Conservation (phyloP, 2,797 vertebrate genomes). For the Myioborus miniatus region DNA sequence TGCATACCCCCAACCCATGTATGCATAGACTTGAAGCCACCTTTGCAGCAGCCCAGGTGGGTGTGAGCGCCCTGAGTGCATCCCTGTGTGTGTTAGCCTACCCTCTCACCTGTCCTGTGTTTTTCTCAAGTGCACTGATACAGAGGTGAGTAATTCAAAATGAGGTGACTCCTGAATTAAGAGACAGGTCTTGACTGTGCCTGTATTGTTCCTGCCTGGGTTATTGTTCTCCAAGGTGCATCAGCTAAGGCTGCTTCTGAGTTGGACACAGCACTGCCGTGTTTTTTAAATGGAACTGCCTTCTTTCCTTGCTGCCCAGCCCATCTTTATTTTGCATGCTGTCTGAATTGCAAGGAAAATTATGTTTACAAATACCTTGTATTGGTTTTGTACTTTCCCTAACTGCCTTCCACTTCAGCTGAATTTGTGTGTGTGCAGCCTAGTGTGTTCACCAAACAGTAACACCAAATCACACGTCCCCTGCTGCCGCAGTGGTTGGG, state of each 20-base stretch:
- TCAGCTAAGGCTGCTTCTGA: background rate
- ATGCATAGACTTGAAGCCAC: background rate
- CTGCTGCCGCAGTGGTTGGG: background rate
- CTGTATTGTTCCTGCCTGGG: background rate
- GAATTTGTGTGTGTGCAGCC: background rate
- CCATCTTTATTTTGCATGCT: background rate
- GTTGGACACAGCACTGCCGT: background rate
- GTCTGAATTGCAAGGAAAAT: background rate
- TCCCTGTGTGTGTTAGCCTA: fast-evolving
- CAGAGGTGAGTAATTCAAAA: background rate
- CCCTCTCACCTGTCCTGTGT: fast-evolving
- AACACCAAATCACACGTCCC: background rate
- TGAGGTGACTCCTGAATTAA: background rate
- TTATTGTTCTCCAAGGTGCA: background rate
- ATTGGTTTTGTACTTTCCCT: background rate
- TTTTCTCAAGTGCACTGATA: background rate
- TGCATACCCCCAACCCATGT: background rate
- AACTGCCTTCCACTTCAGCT: background rate
- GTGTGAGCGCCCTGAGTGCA: background rate
- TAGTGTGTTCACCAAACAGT: background rate
- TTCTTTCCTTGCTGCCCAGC: background rate
- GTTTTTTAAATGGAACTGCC: background rate
- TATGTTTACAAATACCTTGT: background rate
- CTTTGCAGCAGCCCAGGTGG: background rate
- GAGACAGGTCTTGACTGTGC: background rate